A percentile compares a stretch with the other conserved stretches of the same genome.
Conservation (phyloP, 2,888 invertebrate genomes). For the Netelia fuscicornis region DNA sequence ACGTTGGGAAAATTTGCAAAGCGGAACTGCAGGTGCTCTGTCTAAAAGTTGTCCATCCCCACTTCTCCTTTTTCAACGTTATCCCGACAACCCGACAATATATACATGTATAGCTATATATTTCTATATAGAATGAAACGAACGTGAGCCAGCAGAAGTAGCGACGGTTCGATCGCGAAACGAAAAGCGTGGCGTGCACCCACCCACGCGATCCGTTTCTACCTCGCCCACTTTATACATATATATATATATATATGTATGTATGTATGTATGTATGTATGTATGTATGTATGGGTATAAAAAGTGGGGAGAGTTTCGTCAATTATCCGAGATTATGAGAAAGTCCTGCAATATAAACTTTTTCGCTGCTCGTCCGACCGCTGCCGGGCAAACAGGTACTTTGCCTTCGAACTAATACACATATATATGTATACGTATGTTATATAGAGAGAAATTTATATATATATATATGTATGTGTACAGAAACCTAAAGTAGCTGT, state of each 20-base stretch:
- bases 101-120: conserved; percentile 3
- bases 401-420: conserved; percentile 48
- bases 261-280: conserved; percentile 16
- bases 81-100: neutral
- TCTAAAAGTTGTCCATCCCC: conserved; percentile 51
- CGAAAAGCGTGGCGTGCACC: conserved; percentile 58
- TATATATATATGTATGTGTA: conserved; percentile 18
- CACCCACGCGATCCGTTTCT: conserved; percentile 60
- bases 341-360: conserved; percentile 79
- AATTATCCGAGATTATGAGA: conserved; percentile 81
- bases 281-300: conserved; percentile 8
- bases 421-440: conserved; percentile 5
- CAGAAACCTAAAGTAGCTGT: conserved; percentile 28
- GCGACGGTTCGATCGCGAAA: conserved; percentile 60
- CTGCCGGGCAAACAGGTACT: conserved; percentile 64
- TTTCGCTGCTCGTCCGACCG: conserved; percentile 66
- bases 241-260: neutral
- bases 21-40: conserved; percentile 66
- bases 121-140: conserved; percentile 16
- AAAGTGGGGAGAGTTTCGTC: conserved; percentile 71
- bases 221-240: conserved; percentile 22
- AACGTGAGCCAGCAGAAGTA: conserved; percentile 47
- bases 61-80: neutral
- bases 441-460: neutral
- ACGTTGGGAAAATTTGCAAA: conserved; percentile 65